Percentiles rank a stretch among this genome's conserved stretches.
phyloP scores from a whole-genome alignment of 2,797 vertebrate species.

The Diceros bicornis region DNA sequence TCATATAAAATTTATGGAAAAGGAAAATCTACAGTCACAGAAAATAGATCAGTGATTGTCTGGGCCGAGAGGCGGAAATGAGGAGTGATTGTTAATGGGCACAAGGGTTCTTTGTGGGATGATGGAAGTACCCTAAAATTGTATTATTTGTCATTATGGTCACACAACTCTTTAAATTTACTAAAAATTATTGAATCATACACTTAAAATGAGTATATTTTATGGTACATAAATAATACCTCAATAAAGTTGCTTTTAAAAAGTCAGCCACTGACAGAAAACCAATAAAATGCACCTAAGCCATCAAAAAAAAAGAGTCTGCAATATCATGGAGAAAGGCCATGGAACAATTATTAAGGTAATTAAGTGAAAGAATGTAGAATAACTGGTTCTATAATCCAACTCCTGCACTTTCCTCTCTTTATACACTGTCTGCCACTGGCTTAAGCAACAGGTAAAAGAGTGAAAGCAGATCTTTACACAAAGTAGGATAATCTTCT shows the following conservation, averaged over 20 bases:
- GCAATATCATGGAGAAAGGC: neutral
- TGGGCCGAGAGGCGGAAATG: neutral
- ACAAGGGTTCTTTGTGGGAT: neutral
- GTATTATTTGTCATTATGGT: neutral
- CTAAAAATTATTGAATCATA: neutral
- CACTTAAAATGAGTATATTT: neutral
- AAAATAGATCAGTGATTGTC: neutral
- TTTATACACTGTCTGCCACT: neutral
- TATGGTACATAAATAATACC: neutral
- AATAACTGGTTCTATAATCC: neutral
- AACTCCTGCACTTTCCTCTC: neutral
- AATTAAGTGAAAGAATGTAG: neutral
- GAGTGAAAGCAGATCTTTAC: neutral
- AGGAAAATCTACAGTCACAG: neutral
- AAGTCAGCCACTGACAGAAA: neutral
- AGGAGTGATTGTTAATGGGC: neutral
- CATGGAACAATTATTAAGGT: neutral
- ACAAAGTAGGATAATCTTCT: too few relatives aligned
- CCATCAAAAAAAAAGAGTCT: neutral
- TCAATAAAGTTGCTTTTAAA: neutral
- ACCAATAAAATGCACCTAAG: too few relatives aligned
- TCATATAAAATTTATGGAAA: neutral
- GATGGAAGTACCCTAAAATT: neutral
- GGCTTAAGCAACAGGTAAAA: neutral
- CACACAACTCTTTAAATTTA: neutral